Percentiles rank a stretch among this genome's conserved stretches.
These are phyloP conservation scores for Rhodinocichla rosea DNA, from an alignment of 2,113 vertebrate species.

Conservation along the genomic window DNA sequence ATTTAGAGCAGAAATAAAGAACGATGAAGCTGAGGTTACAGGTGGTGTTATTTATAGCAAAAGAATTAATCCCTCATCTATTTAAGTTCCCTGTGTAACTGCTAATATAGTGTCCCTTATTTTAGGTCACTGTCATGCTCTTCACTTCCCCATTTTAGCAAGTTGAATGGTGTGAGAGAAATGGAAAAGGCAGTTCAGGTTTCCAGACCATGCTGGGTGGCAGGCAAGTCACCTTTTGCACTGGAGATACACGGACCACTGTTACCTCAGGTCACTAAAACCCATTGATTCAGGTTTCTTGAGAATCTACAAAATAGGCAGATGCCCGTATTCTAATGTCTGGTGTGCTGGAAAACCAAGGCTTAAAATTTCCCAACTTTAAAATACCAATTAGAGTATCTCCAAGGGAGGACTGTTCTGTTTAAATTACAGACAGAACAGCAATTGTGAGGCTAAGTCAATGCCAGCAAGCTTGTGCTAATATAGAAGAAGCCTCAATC, in stretches of 20 bases:
- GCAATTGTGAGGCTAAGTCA: background rate
- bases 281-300: background rate
- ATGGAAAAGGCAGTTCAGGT: background rate
- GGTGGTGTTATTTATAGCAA: slow-evolving; percentile 26
- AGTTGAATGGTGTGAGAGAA: background rate
- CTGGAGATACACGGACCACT: background rate
- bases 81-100: background rate
- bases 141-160: background rate
- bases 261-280: background rate
- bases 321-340: background rate
- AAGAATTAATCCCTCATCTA: slow-evolving; percentile 24
- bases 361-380: background rate
- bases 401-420: background rate
- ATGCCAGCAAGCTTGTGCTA: background rate
- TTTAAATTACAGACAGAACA: background rate
- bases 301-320: background rate
- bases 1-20: slow-evolving; percentile 47
- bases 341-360: background rate
- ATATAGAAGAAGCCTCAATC: background rate
- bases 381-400: background rate
- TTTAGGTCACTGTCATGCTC: slow-evolving; percentile 31
- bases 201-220: background rate
- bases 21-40: slow-evolving; percentile 14
- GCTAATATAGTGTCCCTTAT: background rate
- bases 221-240: background rate